Percentiles rank a stretch among this genome's conserved stretches.
phyloP scores from a whole-genome alignment of 2,888 invertebrate genomes.

The Hypolimnas misippus region DNA sequence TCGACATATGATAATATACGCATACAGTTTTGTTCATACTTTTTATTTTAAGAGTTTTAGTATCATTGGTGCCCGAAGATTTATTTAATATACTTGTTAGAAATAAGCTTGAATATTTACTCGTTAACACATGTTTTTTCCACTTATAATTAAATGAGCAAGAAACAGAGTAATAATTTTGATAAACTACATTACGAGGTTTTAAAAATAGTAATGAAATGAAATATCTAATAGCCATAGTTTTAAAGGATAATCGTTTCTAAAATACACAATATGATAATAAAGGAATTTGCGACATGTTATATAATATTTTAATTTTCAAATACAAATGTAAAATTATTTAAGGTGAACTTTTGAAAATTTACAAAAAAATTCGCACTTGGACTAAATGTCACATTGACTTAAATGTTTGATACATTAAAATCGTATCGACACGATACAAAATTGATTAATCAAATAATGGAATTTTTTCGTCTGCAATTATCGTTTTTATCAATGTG shows the following conservation, averaged over 20 bases:
- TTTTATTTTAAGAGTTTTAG: constrained; percentile 16
- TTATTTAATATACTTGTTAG: constrained; percentile 4
- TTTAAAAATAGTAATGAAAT: constrained; percentile 2
- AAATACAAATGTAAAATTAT: background rate
- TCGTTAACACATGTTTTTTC: background rate
- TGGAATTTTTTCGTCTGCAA: too few species aligned
- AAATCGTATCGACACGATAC: too few species aligned
- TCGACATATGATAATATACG: background rate
- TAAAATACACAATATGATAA: background rate
- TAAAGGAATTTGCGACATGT: background rate
- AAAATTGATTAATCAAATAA: too few species aligned
- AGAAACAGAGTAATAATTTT: background rate
- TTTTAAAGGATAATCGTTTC: background rate
- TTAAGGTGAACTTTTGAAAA: too few species aligned
- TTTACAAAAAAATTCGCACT: too few species aligned
- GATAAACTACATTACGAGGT: background rate
- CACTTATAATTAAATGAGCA: background rate
- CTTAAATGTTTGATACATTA: too few species aligned
- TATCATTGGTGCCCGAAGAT: constrained; percentile 3
- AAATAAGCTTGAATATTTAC: constrained; percentile 1
- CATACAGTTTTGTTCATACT: constrained; percentile 1
- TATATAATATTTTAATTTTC: background rate
- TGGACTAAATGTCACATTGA: too few species aligned
- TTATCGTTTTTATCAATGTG: too few species aligned
- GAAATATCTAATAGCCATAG: constrained; percentile 1